Evolutionary conservation across 2,113 vertebrate genomes (phyloP), one percentile per base, ranked within the genome.

Genomic region (Planiliza haematocheilus): DNA sequence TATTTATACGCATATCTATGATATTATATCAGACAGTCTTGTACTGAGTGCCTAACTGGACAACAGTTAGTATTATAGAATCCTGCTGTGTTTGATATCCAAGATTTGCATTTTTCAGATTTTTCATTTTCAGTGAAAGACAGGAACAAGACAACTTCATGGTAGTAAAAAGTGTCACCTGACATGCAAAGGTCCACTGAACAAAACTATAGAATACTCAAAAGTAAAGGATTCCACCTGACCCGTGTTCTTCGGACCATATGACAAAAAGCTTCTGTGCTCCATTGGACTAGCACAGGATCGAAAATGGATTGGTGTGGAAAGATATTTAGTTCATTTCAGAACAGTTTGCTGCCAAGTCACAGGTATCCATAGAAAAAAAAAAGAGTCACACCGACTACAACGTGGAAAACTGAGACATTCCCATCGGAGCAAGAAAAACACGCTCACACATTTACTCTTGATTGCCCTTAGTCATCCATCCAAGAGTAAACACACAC

Each of bases 171-270:
- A 9, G 12, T n/a, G 21, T 24, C 13, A 39, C 38, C 16, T 18
- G 65, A 41, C 20, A 62, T 18, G 9, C 18, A 59, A 10, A 2
- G 8, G 3, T 50, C 11, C 64, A 48, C 49, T 13, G 13, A 20
- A 64, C 38, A 58, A 60, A 72, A 77, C 56, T 1, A 58, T 13
- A 64, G 11, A 70, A 70, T 36, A 50, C 53, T 41, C 34, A 13
- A 37, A 59, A 75, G 41, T 39, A 51, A 68, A 68, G 21, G 42
- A 41, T 82, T 87, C 74, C 67, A 66, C 55, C 41, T 73, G 74
- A 79, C 78, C 67, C 58, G 78, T 69, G 39, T 70, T 63, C 76
- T 43, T 56, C 75, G 85, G 61, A 77, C 74, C 74, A n/a, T 43
- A 17, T 45, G 4, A 59, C 67, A 69, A 73, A 74, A 55, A 78